Evolutionary conservation across 2,113 vertebrate species (phyloP), one percentile per base, ranked within the genome.

Genomic region (Clupea harengus): DNA sequence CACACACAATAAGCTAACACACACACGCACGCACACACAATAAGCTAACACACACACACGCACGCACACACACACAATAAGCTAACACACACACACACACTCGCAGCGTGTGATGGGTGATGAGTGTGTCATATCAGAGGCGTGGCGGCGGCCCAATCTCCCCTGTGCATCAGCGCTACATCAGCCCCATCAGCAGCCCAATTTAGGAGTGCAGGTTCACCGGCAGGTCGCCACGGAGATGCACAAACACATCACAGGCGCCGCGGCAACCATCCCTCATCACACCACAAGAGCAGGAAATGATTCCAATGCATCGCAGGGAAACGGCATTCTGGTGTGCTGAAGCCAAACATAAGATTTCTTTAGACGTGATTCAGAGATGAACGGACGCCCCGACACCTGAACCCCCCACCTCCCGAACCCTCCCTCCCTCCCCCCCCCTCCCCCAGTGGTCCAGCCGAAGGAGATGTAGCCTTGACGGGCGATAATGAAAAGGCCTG

Each of bases 141-240:
- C 87, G 75, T 83, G 47, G 54, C 54, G 18, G 54, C 4, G 54
- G 84, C 86, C 8, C 13, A 47, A 47, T 47, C 46, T 3, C 46
- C 46, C 10, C 46, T 47, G 6, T 10, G 6, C 46, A 4, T 47
- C 46, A 47, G 2, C 46, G 46, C 46, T 47, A 39, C 39, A 39
- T 39, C 39, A 39, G 39, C 39, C 39, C 39, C 1, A 1, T 2
- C 2, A 2, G 1, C 0, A 0, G 1, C n/a, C 22, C 64, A 67
- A 95, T 94, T 95, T 94, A 95, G 92, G 94, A 95, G 93, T 85
- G 87, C 88, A 89, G 90, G 93, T 94, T 94, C 93, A 94, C 92
- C 88, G 90, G 91, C 91, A 91, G 95, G 93, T 94, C 93, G 92
- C 91, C 90, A 93, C 89, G 81, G 92, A 94, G 64, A 67, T 45